Evolutionary conservation across 2,113 vertebrate genomes (phyloP).

Genomic region (Rhinopomastus cyanomelas): DNA sequence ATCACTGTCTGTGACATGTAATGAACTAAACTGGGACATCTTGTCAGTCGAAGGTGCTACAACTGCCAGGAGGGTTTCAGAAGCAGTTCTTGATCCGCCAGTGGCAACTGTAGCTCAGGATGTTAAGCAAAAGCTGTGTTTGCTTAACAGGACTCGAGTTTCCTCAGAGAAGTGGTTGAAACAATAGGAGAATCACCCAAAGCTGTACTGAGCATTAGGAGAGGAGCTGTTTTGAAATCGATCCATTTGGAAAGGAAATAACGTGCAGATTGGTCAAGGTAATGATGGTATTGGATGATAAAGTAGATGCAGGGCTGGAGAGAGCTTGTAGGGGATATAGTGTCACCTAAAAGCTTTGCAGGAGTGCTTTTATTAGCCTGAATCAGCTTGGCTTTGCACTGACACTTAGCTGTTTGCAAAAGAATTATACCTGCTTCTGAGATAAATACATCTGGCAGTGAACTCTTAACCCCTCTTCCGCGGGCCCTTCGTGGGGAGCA

Average conservation of each 20-base stretch:
- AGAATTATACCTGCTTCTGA: constrained; percentile 42
- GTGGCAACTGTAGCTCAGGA: neutral
- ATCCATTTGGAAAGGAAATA: constrained; percentile 51
- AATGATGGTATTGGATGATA: neutral
- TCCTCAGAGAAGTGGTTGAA: constrained; percentile 32
- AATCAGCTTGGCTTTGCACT: constrained; percentile 45
- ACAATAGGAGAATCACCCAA: constrained; percentile 30
- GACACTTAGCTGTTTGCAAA: neutral
- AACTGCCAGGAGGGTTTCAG: neutral
- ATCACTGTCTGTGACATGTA: neutral
- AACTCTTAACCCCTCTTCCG: neutral
- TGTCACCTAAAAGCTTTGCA: constrained; percentile 37
- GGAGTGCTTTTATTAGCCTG: constrained; percentile 60
- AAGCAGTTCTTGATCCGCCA: neutral
- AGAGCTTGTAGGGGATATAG: constrained; percentile 33
- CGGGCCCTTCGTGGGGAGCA: constrained; percentile 5
- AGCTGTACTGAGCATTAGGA: neutral
- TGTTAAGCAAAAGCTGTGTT: neutral
- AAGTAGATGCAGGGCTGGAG: neutral
- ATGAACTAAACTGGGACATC: neutral
- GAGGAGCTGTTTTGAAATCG: constrained; percentile 36
- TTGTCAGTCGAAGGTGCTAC: neutral
- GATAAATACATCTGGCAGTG: constrained; percentile 20
- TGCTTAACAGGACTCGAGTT: constrained; percentile 19
- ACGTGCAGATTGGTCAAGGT: constrained; percentile 26